Evolutionary conservation across 1,140 invertebrate species (phyloP), one percentile per base, ranked within the genome.

Genomic region (Sycophila sp.): DNA sequence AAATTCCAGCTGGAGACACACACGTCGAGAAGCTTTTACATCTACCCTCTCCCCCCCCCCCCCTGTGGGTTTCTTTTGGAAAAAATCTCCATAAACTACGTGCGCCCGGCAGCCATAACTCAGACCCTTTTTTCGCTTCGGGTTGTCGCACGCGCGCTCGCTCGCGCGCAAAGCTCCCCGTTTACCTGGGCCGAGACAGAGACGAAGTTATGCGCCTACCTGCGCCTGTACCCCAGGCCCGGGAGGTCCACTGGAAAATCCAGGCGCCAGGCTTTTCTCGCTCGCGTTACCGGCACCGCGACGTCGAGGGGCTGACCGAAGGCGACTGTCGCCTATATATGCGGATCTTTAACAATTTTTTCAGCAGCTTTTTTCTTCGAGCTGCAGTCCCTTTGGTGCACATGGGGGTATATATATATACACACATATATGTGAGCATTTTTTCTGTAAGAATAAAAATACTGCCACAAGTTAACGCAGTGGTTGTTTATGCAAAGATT

Each of bases 261-360:
- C 24, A 77, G 80, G 80, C 80, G 80, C 80, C 80, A 79, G 75
- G 68, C 65, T 36, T 55, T 47, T 40, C 10, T 55, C 53, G 42
- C 42, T 47, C 24, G 26, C 34, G 59, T 36, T 4, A 34, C 59
- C 13, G 40, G 42, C 17, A 11, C 47, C 26, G 22, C 59, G 53
- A 22, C 69, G 36, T n/a, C n/a, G n/a, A n/a, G n/a, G n/a, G n/a
- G n/a, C n/a, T n/a, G n/a, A n/a, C n/a, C n/a, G n/a, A 19, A 40
- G 47, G 47, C 34, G 22, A 19, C 47, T 19, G n/a, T n/a, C n/a
- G n/a, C n/a, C n/a, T n/a, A n/a, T n/a, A n/a, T n/a, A n/a, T n/a
- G n/a, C n/a, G 36, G 26, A 30, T 26, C 47, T 30, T 36, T 64
- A 38, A 64, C 47, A 47, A 38, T 32, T 40, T 40, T 65, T 65